Conservation (phyloP, 2,113 vertebrate species). For the Mellivora capensis region DNA sequence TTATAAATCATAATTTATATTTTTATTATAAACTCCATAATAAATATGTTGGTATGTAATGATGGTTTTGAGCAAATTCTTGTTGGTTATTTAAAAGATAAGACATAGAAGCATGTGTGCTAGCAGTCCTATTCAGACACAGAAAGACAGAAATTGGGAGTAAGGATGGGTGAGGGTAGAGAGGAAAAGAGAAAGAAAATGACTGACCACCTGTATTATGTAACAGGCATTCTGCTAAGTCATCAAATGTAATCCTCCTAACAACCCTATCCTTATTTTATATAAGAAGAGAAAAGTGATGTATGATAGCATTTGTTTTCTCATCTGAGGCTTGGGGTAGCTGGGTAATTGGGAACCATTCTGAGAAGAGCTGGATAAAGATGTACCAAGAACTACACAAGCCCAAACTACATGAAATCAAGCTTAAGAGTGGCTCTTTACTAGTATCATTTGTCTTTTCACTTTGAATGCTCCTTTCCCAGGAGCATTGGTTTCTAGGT, state of each 20-base stretch:
- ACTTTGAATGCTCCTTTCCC: not conserved
- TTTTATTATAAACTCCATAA: not conserved
- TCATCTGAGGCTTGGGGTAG: not conserved
- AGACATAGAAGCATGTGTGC: not conserved
- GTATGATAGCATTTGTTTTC: not conserved
- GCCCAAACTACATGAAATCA: not conserved
- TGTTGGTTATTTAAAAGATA: slow-evolving; percentile 33
- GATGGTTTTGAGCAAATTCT: not conserved
- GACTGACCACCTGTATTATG: not conserved
- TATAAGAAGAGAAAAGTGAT: slow-evolving; percentile 8
- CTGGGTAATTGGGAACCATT: not conserved
- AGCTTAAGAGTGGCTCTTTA: not conserved
- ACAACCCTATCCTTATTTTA: not conserved
- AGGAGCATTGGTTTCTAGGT: not conserved
- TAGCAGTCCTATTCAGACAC: not conserved
- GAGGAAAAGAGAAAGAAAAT: not conserved
- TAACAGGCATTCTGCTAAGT: not conserved
- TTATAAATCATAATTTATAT: slow-evolving; percentile 19
- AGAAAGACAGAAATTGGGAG: not conserved
- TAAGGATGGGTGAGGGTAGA: not conserved
- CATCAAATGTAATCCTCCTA: not conserved
- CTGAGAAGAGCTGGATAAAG: not conserved
- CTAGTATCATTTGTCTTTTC: not conserved
- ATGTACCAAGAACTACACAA: not conserved
- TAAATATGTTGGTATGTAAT: not conserved